Base-by-base conservation (phyloP, 2,888 invertebrate species). In the Notodonta ziczac region DNA sequence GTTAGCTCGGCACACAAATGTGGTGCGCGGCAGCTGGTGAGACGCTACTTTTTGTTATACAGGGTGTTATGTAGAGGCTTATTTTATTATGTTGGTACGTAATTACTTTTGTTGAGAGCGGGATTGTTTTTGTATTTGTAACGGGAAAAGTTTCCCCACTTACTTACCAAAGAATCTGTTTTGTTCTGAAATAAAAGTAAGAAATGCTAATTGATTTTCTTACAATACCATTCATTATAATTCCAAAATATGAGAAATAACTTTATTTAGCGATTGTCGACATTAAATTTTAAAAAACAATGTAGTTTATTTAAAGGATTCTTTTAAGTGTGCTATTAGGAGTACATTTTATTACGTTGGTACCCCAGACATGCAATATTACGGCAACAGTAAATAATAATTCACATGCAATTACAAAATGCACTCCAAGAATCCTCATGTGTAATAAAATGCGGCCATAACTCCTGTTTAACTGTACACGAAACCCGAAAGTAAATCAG, bases 401-500 rank as follows among this genome's bases (percentile, higher is more conserved):
- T 14, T 39, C 39, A 54, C 14, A 14, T 54, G 39, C 12, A 57
- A 14, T 50, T 50, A 50, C 56, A 57, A 32, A n/a, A 56, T 50
- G 39, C 50, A 39, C 35, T 57, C 39, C 13, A 5, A 39, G 39
- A 13, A 39, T 39, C 32, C 39, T 39, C 54, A 24, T 13, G 40
- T 56, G 40, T 67, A 72, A 75, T 76, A 78, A 76, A 77, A 72
- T 72, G 70, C 72, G 69, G 67, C 67, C 74, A 75, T 78, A 77
- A 77, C 72, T 77, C 66, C 70, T 61, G 65, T 67, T 74, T 70
- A 74, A 69, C 66, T 63, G 71, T 75, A 78, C 72, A 76, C 74
- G 67, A 76, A 82, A 75, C 76, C 67, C 74, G 66, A 82, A 80
- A 84, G 78, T 83, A 82, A 84, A 83, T 81, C 83, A 79, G 77